These are phyloP conservation scores for Esox lucius DNA, from an alignment of 2,797 vertebrate species.

Conservation along the genomic window DNA sequence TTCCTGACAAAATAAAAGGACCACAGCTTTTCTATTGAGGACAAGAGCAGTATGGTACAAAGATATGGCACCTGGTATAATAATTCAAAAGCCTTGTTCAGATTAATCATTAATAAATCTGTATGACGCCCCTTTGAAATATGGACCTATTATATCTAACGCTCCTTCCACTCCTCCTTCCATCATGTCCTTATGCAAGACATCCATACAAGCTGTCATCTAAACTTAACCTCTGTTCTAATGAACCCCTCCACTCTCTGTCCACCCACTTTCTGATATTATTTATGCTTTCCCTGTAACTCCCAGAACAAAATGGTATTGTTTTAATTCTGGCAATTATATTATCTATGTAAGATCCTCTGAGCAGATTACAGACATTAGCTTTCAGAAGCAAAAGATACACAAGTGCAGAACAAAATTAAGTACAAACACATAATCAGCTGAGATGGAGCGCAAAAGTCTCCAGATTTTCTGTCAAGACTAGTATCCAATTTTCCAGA, in stretches of 20 bases:
- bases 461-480: too few relatives aligned
- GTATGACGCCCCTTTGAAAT: conserved; percentile 12
- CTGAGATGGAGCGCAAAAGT: too few relatives aligned
- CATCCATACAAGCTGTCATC: neutral
- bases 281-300: neutral
- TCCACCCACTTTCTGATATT: neutral
- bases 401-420: neutral
- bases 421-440: neutral
- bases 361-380: conserved; percentile 22
- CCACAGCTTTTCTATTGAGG: conserved; percentile 16
- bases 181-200: neutral
- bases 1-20: conserved; percentile 20
- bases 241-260: neutral
- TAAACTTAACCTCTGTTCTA: neutral
- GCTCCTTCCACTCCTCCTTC: neutral
- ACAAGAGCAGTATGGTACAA: conserved; percentile 33
- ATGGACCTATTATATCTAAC: neutral
- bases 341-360: neutral
- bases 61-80: conserved; percentile 39
- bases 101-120: conserved; percentile 22
- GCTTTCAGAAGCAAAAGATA: conserved; percentile 6
- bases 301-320: neutral
- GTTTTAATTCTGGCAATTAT: neutral
- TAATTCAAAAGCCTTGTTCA: neutral
- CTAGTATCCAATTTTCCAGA: too few relatives aligned